Base-by-base conservation (phyloP, 2,113 vertebrate species). In the Corythornis vintsioides region DNA sequence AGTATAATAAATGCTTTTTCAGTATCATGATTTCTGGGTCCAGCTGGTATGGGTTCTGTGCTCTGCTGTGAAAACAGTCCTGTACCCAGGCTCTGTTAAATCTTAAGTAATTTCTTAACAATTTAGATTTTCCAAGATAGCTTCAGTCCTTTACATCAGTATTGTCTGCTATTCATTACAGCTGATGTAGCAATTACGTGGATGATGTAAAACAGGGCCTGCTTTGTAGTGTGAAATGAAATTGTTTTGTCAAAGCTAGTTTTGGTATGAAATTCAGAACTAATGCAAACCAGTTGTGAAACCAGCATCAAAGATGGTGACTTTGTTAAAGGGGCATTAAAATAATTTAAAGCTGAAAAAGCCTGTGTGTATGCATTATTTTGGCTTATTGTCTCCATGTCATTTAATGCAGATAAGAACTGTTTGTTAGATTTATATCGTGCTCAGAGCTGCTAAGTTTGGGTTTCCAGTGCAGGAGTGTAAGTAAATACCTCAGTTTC, bases 211-310 rank as follows among this genome's bases (percentile, higher is more conserved):
- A 80, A 42, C 47, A 55, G 61, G 83, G 57, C 35, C 28, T 91
- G 42, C 71, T 93, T 92, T 73, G 38, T 80, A 86, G 47, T 43
- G 64, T 38, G 56, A 91, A 88, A 76, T 53, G 22, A 72, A 83
- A 75, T 59, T 80, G 47, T 77, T 91, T 89, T 67, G 64, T 73
- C 43, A 91, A 76, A 92, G 33, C 60, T 83, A 74, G 2, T 86
- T 86, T 83, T 89, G 63, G 16, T 91, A 55, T 76, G 78, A 94
- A 83, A 73, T 83, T 92, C 72, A 80, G 33, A 94, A 88, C 28
- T 88, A 94, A 94, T 88, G 33, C 71, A 91, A 92, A 85, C 50
- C 81, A 84, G 22, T 89, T 87, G 45, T 84, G 75, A 84, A 94
- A 92, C 45, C 53, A 61, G 43, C 74, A 57, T 67, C 16, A 72